Conservation (phyloP, 2,797 vertebrate genomes). For the Margarornis squamiger region DNA sequence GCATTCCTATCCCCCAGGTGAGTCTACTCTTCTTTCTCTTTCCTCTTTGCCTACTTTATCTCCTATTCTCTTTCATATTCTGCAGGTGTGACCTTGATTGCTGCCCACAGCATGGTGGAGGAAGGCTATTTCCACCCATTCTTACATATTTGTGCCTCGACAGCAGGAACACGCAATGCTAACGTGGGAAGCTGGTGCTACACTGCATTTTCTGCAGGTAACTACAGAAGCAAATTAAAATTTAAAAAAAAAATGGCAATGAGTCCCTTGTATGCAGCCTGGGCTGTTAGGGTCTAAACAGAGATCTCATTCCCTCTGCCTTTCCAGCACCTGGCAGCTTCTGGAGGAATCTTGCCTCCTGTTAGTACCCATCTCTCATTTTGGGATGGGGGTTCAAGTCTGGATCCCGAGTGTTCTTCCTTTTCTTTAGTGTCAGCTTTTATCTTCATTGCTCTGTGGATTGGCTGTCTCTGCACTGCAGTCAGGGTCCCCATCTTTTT, state of each 20-base stretch:
- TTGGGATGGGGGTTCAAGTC: background rate
- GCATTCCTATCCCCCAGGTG: background rate
- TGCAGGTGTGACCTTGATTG: background rate
- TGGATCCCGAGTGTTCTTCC: background rate
- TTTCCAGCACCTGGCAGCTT: background rate
- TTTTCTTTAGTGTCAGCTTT: background rate
- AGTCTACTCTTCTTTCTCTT: background rate
- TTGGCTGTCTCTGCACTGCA: background rate
- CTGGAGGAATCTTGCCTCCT: background rate
- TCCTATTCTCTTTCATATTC: background rate
- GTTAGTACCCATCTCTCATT: background rate
- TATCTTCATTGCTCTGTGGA: background rate
- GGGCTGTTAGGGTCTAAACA: background rate
- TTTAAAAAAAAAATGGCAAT: fast-evolving
- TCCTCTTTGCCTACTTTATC: background rate
- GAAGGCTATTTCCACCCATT: background rate
- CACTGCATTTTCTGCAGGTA: background rate
- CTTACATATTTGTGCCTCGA: fast-evolving
- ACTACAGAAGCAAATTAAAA: background rate
- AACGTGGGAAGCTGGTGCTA: background rate
- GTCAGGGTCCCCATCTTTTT: background rate
- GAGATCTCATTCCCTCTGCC: background rate
- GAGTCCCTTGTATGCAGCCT: background rate
- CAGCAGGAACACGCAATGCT: background rate
- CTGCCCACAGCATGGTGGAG: background rate